phyloP scores from a whole-genome alignment of 2,888 invertebrate species.

The Acronicta aceris region DNA sequence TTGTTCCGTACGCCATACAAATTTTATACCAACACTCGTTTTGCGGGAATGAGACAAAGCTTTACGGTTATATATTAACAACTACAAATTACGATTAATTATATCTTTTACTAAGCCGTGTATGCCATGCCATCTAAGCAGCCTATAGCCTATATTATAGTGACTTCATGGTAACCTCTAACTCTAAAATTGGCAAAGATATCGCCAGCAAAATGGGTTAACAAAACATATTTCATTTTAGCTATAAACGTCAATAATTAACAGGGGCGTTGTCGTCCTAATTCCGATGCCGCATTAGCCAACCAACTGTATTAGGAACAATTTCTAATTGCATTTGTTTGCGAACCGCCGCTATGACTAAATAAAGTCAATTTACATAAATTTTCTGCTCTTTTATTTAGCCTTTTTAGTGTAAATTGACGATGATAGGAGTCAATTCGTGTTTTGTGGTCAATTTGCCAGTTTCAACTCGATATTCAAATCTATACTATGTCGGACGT shows the following conservation, averaged over 20 bases:
- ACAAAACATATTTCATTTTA: slow-evolving; percentile 19
- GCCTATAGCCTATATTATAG: too few species aligned
- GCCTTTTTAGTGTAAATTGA: slow-evolving; percentile 5
- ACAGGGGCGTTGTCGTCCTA: slow-evolving; percentile 2
- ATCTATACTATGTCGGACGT: too few species aligned
- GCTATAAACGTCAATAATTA: slow-evolving; percentile 13
- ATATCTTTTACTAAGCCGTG: too few species aligned
- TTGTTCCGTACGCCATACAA: too few species aligned
- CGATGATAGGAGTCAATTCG: background rate
- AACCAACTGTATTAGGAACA: slow-evolving; percentile 14
- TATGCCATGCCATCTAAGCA: too few species aligned
- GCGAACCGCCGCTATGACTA: slow-evolving; percentile 11
- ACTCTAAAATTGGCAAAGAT: background rate
- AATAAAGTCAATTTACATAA: slow-evolving; percentile 39
- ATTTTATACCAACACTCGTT: too few species aligned
- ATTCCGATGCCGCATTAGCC: slow-evolving; percentile 23
- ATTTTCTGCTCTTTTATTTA: slow-evolving; percentile 23
- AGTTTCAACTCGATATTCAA: background rate
- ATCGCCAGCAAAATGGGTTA: background rate
- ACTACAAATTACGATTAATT: too few species aligned
- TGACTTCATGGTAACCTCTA: background rate
- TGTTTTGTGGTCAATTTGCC: background rate
- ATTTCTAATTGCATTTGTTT: slow-evolving; percentile 43
- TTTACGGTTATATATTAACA: too few species aligned
- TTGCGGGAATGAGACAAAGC: too few species aligned